Base-by-base conservation (phyloP, 2,888 invertebrate genomes). In the Drosophila eohydei region DNA sequence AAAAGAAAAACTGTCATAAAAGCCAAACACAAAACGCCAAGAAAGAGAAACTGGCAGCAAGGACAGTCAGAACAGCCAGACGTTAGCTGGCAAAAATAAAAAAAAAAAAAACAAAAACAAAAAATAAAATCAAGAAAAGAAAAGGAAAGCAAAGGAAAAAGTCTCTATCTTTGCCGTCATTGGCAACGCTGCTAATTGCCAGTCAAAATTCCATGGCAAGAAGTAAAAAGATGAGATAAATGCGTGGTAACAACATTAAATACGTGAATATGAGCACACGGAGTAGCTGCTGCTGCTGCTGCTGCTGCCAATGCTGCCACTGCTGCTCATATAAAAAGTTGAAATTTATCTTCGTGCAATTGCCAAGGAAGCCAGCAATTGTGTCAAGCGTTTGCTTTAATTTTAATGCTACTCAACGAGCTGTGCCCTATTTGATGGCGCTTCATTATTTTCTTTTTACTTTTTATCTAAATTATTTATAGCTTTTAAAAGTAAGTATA, bases 111-210 rank as follows among this genome's bases (percentile, higher is more conserved):
- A 34, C 6, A 16, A 36, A 61, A 26, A 28, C 8, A 9, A 4
- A 26, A 21, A 50, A 32, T 4, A 48, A 48, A 48, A n/a, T 28
- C 28, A 28, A 48, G 30, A 1, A 48, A 30, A 48, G 48, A 30
- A 44, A 30, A n/a, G 30, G 30, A 48, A 48, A 30, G 6, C 4
- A 30, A 30, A 6, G 4, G 30, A 30, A 43, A 11, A 38, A 38
- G 70, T 52, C 56, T 65, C 59, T 74, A 71, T 50, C 68, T 63
- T 74, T 51, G 72, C 41, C 70, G 86, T 71, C 87, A 85, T 84
- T 84, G 84, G 88, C 81, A 88, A 76, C 86, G 72, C 86, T 83
- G 83, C 88, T 88, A 84, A 88, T 84, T 84, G 84, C 86, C 86
- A 85, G 88, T 78, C 86, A 88, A 83, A 84, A 83, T 85, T 74